Conservation (phyloP, 2,888 invertebrate genomes). For the Notodonta dromedarius region DNA sequence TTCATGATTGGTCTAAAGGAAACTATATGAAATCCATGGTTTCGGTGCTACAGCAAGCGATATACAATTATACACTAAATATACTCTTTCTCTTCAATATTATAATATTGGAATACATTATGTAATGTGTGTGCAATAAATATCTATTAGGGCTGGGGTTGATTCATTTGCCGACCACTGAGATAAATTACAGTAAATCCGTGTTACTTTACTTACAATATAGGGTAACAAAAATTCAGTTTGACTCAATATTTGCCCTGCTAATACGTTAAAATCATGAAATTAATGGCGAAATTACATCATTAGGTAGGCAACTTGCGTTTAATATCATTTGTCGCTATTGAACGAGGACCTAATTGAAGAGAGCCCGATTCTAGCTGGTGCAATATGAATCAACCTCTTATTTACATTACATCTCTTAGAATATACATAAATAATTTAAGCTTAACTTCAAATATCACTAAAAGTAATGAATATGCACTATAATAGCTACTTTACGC, state of each 20-base stretch:
- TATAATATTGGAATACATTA: constrained; percentile 21
- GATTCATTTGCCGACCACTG: constrained; percentile 12
- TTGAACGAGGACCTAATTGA: too few species aligned
- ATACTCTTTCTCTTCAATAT: constrained; percentile 34
- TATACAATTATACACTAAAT: constrained; percentile 48
- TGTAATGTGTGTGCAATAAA: constrained; percentile 37
- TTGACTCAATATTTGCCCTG: too few species aligned
- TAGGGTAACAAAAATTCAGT: too few species aligned
- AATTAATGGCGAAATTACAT: too few species aligned
- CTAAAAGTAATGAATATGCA: constrained; percentile 25
- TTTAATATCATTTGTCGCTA: too few species aligned
- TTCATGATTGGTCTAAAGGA: constrained; percentile 76
- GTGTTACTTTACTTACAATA: too few species aligned
- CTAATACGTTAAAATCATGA: too few species aligned
- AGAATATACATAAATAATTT: constrained; percentile 14
- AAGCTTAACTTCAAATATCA: not conserved
- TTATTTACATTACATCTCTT: constrained; percentile 19
- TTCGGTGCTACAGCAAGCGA: constrained; percentile 71
- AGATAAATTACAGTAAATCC: too few species aligned
- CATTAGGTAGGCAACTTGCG: too few species aligned
- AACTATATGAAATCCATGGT: constrained; percentile 57
- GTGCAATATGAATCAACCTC: constrained; percentile 16
- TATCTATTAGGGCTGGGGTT: constrained; percentile 13
- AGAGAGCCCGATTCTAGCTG: not conserved
- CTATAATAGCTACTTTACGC: constrained; percentile 14